phyloP scores from a whole-genome alignment of 2,113 vertebrate species.

The Hypomesus transpacificus region DNA sequence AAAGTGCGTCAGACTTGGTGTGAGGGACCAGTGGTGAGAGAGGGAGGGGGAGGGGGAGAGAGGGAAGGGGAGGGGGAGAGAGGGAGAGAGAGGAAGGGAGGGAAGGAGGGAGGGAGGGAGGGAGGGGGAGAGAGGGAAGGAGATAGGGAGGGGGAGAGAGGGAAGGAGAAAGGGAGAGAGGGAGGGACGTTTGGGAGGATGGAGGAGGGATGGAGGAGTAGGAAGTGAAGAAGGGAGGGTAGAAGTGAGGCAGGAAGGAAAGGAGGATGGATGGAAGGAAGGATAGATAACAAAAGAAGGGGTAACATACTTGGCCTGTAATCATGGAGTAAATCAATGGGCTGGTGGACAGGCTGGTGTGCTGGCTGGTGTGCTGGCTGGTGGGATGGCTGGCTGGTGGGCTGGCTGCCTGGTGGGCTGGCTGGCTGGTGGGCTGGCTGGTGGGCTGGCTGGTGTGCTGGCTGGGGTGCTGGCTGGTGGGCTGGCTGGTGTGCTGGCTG shows the following conservation, averaged over 20 bases:
- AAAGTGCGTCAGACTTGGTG: no score
- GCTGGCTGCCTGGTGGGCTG: slow-evolving; percentile 26
- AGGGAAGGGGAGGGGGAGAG: neutral
- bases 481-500: no score
- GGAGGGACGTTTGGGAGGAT: no score
- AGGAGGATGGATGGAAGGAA: neutral
- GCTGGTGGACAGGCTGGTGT: neutral
- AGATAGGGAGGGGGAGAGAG: neutral
- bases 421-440: slow-evolving; percentile 65
- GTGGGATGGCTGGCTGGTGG: no score
- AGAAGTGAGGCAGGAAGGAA: slow-evolving; percentile 15
- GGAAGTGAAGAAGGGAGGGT: neutral
- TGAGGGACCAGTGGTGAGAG: neutral
- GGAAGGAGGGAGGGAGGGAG: neutral
- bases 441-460: slow-evolving; percentile 54
- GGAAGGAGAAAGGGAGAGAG: neutral
- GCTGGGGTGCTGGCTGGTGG: no score
- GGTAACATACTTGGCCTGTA: slow-evolving; percentile 57
- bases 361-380: slow-evolving; percentile 16
- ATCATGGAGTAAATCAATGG: slow-evolving; percentile 40
- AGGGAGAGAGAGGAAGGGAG: slow-evolving; percentile 29
- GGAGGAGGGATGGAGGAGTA: no score
- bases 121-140: neutral
- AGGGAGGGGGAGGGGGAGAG: neutral
- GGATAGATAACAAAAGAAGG: neutral